Conservation (phyloP, 2,888 invertebrate genomes). For the Galerucella calmariensis region DNA sequence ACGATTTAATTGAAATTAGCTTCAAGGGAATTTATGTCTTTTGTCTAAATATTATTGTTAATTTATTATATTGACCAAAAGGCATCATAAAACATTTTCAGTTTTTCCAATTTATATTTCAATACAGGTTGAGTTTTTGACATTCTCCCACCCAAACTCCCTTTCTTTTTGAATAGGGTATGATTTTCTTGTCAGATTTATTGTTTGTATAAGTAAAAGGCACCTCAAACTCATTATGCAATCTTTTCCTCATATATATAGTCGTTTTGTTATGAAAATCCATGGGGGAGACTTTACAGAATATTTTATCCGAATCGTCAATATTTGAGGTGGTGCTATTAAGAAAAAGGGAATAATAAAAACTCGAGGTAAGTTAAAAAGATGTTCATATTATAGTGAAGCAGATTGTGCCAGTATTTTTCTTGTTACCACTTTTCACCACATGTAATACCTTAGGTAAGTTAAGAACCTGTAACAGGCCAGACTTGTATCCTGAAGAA, state of each 20-base stretch:
- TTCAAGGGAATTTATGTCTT: no score
- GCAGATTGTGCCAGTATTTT: background rate
- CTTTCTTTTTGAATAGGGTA: constrained; percentile 17
- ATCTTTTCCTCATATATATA: constrained; percentile 45
- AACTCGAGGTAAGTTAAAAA: constrained; percentile 47
- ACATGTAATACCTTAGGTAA: no score
- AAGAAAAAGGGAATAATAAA: constrained; percentile 46
- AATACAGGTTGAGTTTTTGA: background rate
- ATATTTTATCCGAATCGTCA: constrained; percentile 60
- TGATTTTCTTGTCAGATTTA: constrained; percentile 36
- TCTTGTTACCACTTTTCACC: no score
- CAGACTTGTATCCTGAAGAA: no score
- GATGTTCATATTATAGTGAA: constrained; percentile 42
- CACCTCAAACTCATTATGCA: constrained; percentile 51
- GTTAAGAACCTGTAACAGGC: no score
- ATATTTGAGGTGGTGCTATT: constrained; percentile 54
- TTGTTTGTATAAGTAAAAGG: constrained; percentile 42
- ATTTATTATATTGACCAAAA: no score
- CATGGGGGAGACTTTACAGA: constrained; percentile 54
- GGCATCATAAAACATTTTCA: no score
- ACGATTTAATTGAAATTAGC: no score
- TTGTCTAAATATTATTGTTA: no score
- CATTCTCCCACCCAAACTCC: constrained; percentile 14
- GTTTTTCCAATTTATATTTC: no score
- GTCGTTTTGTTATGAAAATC: constrained; percentile 38